phyloP scores from a whole-genome alignment of 2,113 vertebrate genomes.

The Pycnonotus jocosus region DNA sequence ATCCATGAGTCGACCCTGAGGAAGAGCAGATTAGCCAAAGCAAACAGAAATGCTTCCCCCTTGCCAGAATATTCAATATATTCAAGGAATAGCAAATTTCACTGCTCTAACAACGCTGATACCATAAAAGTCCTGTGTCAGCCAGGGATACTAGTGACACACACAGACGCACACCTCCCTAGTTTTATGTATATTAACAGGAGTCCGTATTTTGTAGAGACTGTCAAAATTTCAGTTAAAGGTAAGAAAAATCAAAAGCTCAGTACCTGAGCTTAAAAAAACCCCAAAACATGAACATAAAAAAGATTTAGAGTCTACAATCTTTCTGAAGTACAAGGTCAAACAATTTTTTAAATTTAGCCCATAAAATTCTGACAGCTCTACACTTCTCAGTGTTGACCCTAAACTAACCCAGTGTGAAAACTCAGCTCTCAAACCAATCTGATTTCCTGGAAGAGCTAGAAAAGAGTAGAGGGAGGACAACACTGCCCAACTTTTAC shows the following conservation, averaged over 20 bases:
- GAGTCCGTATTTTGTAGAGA: background rate
- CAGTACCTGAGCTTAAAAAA: background rate
- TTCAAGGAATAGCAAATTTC: background rate
- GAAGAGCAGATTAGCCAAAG: background rate
- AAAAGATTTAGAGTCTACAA: background rate
- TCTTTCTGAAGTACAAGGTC: background rate
- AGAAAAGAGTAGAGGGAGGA: background rate
- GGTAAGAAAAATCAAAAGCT: background rate
- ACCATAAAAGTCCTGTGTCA: background rate
- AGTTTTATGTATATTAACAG: background rate
- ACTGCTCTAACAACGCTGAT: background rate
- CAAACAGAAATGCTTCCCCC: background rate
- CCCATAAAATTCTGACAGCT: background rate
- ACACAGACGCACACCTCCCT: background rate
- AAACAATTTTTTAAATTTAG: background rate
- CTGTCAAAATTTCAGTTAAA: background rate
- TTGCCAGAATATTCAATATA: background rate
- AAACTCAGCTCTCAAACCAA: background rate
- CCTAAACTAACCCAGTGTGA: background rate
- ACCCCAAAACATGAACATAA: background rate
- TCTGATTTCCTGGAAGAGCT: background rate
- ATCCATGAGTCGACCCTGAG: constrained; percentile 80
- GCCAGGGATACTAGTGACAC: background rate
- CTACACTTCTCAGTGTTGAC: background rate
- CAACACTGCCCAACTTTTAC: background rate